Evolutionary conservation across 2,888 invertebrate genomes (phyloP), one percentile per base, ranked within the genome.

Genomic region (Seira musarum): DNA sequence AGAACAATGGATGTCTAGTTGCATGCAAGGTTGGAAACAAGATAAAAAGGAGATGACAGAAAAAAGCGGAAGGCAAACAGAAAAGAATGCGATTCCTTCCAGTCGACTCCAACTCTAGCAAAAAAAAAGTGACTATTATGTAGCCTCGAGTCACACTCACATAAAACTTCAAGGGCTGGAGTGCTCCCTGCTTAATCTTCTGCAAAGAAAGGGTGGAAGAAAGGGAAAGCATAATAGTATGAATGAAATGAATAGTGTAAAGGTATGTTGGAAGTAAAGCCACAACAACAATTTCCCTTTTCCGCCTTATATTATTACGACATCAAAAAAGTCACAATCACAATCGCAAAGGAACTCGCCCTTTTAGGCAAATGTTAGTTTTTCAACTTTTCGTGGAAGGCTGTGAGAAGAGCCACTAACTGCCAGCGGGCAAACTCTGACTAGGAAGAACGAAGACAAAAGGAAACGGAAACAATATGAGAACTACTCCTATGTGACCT

Each of bases 241-340:
- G 10, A 71, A 15, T 24, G 30, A 19, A 46, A 46, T 49, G 64
- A 53, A 67, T 40, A 53, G 57, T 19, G 25, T 53, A 65, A 57
- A 57, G 66, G 66, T 49, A 75, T 49, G 68, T 19, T 46, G 6
- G 13, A 40, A 17, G 57, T 8, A 64, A 77, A 70, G 69, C 77
- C 77, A 70, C 77, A 77, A 65, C 22, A 24, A 70, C n/a, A n/a
- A n/a, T 77, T 77, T 65, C 75, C 66, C 75, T 30, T 40, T 61
- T 73, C 73, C 60, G 66, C 60, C 19, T 57, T 15, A 57, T 15
- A 57, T n/a, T 57, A 57, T 40, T 40, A 40, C 40, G 40, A 40
- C 40, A 40, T 40, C 40, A 40, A 40, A 40, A n/a, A n/a, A n/a
- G n/a, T n/a, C n/a, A n/a, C n/a, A n/a, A n/a, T n/a, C n/a, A n/a